A percentile compares a stretch with the other conserved stretches of the same genome.
Conservation (phyloP, 2,888 invertebrate species). For the Morpho achilles region DNA sequence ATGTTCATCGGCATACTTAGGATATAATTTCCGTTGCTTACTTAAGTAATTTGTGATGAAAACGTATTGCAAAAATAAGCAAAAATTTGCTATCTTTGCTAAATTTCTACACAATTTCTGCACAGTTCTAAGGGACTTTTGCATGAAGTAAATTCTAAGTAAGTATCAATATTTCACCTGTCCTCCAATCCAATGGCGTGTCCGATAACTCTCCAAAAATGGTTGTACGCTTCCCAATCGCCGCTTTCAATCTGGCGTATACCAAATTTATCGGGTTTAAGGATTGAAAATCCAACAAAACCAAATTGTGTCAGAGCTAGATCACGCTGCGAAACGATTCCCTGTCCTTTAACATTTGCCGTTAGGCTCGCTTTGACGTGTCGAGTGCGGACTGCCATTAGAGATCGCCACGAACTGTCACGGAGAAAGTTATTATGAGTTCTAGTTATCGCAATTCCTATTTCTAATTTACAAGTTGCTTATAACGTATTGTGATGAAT, state of each 20-base stretch:
- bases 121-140: too few species aligned
- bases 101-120: too few species aligned
- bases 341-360: constrained; percentile 60
- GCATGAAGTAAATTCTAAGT: too few species aligned
- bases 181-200: constrained; percentile 91
- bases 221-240: constrained; percentile 87
- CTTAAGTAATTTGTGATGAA: too few species aligned
- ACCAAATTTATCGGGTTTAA: constrained; percentile 82
- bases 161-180: constrained; percentile 56
- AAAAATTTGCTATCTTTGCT: too few species aligned
- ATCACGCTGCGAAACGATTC: constrained; percentile 87
- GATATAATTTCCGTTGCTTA: too few species aligned
- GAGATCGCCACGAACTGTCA: constrained; percentile 82
- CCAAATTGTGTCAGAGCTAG: constrained; percentile 93
- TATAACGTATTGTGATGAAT: too few species aligned
- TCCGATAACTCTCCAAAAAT: constrained; percentile 92
- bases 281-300: constrained; percentile 87
- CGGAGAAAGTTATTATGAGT: not conserved
- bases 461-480: too few species aligned
- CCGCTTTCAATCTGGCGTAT: constrained; percentile 78
- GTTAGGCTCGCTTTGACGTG: constrained; percentile 82
- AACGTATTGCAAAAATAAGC: too few species aligned
- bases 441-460: too few species aligned
- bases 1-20: too few species aligned
- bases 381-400: constrained; percentile 82